Evolutionary conservation across 2,113 vertebrate genomes (phyloP).

Genomic region (Amblyopsis rosae): DNA sequence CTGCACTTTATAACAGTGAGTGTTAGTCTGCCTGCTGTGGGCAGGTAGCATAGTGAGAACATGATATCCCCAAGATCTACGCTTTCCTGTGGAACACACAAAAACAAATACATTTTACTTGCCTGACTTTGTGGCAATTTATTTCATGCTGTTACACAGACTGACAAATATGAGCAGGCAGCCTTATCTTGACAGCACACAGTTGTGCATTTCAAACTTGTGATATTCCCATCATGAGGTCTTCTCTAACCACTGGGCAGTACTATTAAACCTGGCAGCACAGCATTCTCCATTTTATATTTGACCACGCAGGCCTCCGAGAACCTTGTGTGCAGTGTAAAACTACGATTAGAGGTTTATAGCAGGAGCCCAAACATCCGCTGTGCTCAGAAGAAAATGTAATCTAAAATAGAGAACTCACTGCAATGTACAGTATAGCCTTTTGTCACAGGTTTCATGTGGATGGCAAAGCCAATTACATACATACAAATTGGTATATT

Average conservation of each 20-base stretch:
- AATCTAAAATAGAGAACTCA: too few species aligned
- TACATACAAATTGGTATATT: neutral
- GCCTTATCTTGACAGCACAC: neutral
- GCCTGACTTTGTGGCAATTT: too few species aligned
- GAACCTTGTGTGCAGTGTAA: neutral
- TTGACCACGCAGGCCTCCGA: neutral
- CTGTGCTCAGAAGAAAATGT: too few species aligned
- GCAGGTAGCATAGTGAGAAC: slow-evolving; percentile 98
- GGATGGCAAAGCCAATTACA: neutral
- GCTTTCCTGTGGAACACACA: slow-evolving; percentile 84
- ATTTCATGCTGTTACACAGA: too few species aligned
- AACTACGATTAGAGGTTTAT: too few species aligned
- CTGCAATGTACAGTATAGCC: neutral
- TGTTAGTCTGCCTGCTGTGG: slow-evolving; percentile 95
- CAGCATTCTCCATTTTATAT: neutral
- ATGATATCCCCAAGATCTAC: slow-evolving; percentile 99
- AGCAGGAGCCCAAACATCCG: too few species aligned
- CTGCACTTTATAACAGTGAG: slow-evolving; percentile 98
- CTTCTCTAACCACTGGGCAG: neutral
- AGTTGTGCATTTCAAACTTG: slow-evolving; percentile 9
- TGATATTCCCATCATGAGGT: slow-evolving; percentile 9
- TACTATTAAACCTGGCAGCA: neutral
- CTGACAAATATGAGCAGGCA: too few species aligned
- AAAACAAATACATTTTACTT: slow-evolving; percentile 5
- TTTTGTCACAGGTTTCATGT: neutral